Evolutionary conservation across 2,113 vertebrate species (phyloP).

Genomic region (Silurus meridionalis): DNA sequence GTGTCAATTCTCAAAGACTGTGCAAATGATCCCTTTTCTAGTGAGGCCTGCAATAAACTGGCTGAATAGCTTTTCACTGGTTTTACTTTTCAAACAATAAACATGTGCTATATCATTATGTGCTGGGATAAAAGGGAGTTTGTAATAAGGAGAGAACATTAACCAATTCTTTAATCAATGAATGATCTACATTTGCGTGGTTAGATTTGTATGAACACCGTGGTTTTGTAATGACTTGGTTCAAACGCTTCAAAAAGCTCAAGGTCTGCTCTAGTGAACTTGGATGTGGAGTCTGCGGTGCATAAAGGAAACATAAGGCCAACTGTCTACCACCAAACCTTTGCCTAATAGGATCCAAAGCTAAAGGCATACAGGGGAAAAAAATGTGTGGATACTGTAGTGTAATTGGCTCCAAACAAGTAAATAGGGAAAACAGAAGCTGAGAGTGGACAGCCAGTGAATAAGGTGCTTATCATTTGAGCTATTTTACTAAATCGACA

Average conservation of each 20-base stretch:
- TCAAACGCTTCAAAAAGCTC: constrained; percentile 66
- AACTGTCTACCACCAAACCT: constrained; percentile 63
- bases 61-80: constrained; percentile 69
- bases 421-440: constrained; percentile 45
- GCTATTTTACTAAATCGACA: constrained; percentile 1
- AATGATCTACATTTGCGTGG: constrained; percentile 66
- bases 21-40: constrained; percentile 61
- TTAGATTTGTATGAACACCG: constrained; percentile 67
- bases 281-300: constrained; percentile 72
- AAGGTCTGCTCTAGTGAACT: constrained; percentile 72
- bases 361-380: constrained; percentile 60
- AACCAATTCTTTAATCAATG: constrained; percentile 57
- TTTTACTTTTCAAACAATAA: constrained; percentile 67
- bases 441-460: constrained; percentile 3
- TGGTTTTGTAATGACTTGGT: constrained; percentile 61
- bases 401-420: constrained; percentile 54
- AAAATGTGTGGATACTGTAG: constrained; percentile 32
- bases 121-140: constrained; percentile 69
- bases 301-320: constrained; percentile 74
- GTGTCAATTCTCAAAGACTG: constrained; percentile 65
- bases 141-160: constrained; percentile 62
- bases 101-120: constrained; percentile 69
- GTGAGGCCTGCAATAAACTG: constrained; percentile 61
- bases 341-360: constrained; percentile 67
- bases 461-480: neutral